Base-by-base conservation (phyloP, 2,888 invertebrate species). In the Aphodius granarius region DNA sequence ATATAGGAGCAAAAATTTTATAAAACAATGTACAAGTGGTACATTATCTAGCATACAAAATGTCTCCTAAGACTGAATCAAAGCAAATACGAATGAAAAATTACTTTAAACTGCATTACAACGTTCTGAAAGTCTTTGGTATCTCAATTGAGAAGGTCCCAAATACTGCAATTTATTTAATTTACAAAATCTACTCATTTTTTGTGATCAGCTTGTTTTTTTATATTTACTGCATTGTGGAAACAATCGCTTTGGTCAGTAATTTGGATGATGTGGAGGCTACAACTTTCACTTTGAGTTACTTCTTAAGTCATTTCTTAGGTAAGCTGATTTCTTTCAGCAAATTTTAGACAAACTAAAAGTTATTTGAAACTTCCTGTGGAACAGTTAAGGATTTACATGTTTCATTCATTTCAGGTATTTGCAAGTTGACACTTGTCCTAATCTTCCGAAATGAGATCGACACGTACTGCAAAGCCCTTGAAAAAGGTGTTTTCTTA, bases 401-500 rank as follows among this genome's bases (percentile, higher is more conserved):
- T n/a, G n/a, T n/a, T n/a, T n/a, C 17, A 13, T 20, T 66, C 18
- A 66, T 66, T 66, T 18, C 21, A 68, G 68, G 21, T 68, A 21
- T 68, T 68, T 68, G 68, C 19, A 68, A 68, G 22, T 21, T 68
- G 9, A 15, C n/a, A n/a, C 13, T 68, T 5, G 22, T 78, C 6
- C 71, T 73, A 15, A 23, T 78, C 6, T 73, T 73, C 65, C 74
- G 76, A 68, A 73, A 70, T 23, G 73, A 73, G 15, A 76, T 78
- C 21, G 22, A 15, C 15, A 65, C 66, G 13, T 78, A 66, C 63
- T 73, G 73, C n/a, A 65, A 75, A 18, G 20, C 22, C 9, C 43
- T 78, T 13, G 77, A 78, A 72, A 66, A 20, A 3, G 77, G 76
- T 71, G 63, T 63, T 3, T 75, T 77, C 43, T 18, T 76, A 43